Evolutionary conservation across 30 jellyfish, hydroid and myxozoan species (phyloP), one percentile per base, ranked within the genome.

Genomic region (Aurelia coerulea): DNA sequence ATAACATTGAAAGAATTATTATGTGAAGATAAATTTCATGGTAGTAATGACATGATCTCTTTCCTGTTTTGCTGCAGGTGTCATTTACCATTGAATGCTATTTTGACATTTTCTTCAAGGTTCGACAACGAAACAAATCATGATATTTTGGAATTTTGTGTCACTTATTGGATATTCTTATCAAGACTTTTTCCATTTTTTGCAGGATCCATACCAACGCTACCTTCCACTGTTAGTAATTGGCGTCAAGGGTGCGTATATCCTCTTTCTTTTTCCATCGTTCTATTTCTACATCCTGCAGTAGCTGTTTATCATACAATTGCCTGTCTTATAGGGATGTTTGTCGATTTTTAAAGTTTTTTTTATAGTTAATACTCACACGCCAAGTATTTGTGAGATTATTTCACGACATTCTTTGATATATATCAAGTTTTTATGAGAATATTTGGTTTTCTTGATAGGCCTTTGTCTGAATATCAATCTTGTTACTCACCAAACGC

Each of bases 401-500:
- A 46, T 46, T 46, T 6, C 15, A 46, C 8, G 15, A 46, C 11
- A 46, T 46, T 46, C 12, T 46, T 46, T 46, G 13, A 46, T 6
- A 46, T 46, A 7, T 46, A 7, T 46, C 15, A 9, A 46, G 14
- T 46, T 46, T 37, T 7, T 46, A 9, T 46, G 15, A 46, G 56
- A 46, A 6, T 46, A 9, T 46, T 15, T 60, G 10, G 3, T 17
- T 17, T 13, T 60, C 31, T 60, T 72, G 39, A 2, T 35, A 84
- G 93, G 13, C 74, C 93, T n/a, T 18, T 12, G 50, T 84, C 93
- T 23, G 93, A 84, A 49, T 84, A 84, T 51, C 93, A 84, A 62
- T 84, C 93, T 1, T 84, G 93, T 49, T 84, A 84, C 67, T 84
- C 93, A 15, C 93, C 93, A 2, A 35, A 39, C n/a, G 93, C 88